Percentiles rank a stretch among this genome's conserved stretches.
These are phyloP conservation scores for Orthonyx spaldingii DNA, from an alignment of 2,113 vertebrate species.

Conservation along the genomic window DNA sequence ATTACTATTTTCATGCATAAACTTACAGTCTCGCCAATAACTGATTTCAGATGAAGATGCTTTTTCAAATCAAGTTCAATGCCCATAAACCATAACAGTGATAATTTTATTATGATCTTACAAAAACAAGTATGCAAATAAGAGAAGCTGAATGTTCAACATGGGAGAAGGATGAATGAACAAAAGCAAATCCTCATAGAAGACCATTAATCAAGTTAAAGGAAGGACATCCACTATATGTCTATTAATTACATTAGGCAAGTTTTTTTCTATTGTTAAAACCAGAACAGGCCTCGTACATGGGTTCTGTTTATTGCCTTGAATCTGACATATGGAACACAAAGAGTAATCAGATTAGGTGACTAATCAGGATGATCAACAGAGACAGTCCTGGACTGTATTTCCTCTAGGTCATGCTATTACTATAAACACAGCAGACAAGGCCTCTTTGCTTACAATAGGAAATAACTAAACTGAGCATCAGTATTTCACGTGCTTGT, in stretches of 20 bases:
- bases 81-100: accelerated
- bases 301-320: conserved; percentile 28
- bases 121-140: neutral
- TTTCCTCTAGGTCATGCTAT: conserved; percentile 51
- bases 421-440: conserved; percentile 12
- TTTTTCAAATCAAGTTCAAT: neutral
- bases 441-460: neutral
- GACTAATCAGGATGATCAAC: conserved; percentile 67
- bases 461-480: conserved; percentile 13
- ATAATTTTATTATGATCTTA: neutral
- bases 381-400: conserved; percentile 2
- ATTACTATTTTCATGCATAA: neutral
- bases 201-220: neutral
- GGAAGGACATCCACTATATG: neutral
- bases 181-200: neutral
- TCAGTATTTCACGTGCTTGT: neutral
- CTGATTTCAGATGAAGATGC: neutral
- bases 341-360: conserved; percentile 76
- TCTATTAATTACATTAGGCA: neutral
- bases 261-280: neutral
- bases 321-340: conserved; percentile 68
- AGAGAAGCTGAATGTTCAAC: neutral
- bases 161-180: neutral
- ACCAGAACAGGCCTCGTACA: conserved; percentile 15
- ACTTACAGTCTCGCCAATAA: neutral